phyloP scores from a whole-genome alignment of 2,113 vertebrate species.

The Typhlomys cinereus region DNA sequence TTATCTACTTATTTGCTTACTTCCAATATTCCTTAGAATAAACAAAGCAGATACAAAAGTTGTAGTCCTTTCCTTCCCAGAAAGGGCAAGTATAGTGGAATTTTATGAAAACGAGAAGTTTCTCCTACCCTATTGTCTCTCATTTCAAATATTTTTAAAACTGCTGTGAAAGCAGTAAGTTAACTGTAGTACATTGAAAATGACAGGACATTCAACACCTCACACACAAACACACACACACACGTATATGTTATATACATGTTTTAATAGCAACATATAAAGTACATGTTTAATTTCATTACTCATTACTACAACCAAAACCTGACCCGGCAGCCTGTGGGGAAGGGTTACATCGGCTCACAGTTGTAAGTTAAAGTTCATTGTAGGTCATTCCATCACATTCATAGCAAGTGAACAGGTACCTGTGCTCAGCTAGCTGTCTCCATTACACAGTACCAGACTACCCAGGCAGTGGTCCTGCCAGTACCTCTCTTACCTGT shows the following conservation, averaged over 20 bases:
- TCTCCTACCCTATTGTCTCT: not conserved
- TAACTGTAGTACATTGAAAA: not conserved
- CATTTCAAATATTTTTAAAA: not conserved
- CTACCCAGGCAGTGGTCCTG: too few relatives aligned
- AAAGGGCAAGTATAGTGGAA: not conserved
- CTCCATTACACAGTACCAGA: too few relatives aligned
- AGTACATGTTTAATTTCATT: too few relatives aligned
- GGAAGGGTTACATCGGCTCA: too few relatives aligned
- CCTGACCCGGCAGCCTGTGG: too few relatives aligned
- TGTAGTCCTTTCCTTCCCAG: not conserved
- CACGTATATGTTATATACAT: too few relatives aligned
- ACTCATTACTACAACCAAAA: too few relatives aligned
- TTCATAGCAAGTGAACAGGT: too few relatives aligned
- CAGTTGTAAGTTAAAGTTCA: too few relatives aligned
- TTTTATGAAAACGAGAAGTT: conserved; percentile 7
- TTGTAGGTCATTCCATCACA: too few relatives aligned
- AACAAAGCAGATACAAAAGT: not conserved
- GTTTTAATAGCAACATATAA: not conserved
- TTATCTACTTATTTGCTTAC: conserved; percentile 33
- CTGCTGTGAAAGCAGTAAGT: not conserved
- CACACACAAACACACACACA: not conserved
- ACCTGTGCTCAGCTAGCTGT: too few relatives aligned
- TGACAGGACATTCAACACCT: not conserved
- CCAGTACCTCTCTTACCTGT: too few relatives aligned
- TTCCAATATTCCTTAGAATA: not conserved